Base-by-base conservation (phyloP, 1,140 invertebrate species). In the Archivesica marissinica region DNA sequence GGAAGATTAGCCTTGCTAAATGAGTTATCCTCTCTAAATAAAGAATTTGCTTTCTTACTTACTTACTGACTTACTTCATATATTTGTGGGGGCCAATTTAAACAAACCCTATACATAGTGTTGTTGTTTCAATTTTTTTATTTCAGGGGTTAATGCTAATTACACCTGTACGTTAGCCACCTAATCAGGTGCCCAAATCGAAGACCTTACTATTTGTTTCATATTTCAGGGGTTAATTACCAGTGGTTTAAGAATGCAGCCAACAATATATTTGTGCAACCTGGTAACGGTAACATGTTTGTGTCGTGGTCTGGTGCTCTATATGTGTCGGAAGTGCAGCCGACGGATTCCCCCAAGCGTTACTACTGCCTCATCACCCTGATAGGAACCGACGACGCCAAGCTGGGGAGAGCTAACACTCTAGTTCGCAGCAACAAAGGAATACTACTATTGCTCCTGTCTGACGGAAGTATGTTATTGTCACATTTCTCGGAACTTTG, bases 301-400 rank as follows among this genome's bases (percentile, higher is more conserved):
- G 97, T 98, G 0, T 99, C 98, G 0, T 95, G 96, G 90, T 98
- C 99, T 95, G 98, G 98, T 44, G 96, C 97, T 15, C 94, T 99
- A 3, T 99, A 99, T 92, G 98, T 99, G 91, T 98, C 98, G 33
- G 96, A 97, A 30, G 95, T 99, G 68, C 98, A 99, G 95, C 96
- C 96, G 47, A 98, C 98, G 83, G 98, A 99, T 94, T 94, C 95
- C 87, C 98, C 97, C 1, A 97, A 96, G 87, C 47, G 44, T 20
- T 99, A 99, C 93, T 98, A 97, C 80, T 99, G 98, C 92, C 97
- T 96, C 92, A 97, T 99, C 0, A 98, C 94, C 97, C 47, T 87
- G 15, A 41, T 38, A 1, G 64, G 61, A 15, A 66, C 70, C 9
- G 80, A 59, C n/a, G 47, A 72, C 20, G 20, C 30, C 0, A 44